Percentiles rank a stretch among this genome's conserved stretches.
Evolutionary conservation across 2,888 invertebrate species (phyloP).

Genomic region (Aleiodes alternator): DNA sequence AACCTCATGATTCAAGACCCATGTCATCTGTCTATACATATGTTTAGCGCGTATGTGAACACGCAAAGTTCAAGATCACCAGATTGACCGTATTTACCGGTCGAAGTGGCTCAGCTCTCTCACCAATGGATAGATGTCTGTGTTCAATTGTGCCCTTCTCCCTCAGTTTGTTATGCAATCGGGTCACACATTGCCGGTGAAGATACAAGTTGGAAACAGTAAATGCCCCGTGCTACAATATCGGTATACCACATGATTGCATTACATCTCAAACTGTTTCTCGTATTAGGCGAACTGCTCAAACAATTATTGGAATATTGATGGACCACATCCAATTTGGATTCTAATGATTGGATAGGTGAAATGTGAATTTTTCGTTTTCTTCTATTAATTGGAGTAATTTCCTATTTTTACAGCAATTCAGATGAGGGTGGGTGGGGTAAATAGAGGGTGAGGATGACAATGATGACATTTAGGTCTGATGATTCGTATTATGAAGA

Average conservation of each 20-base stretch:
- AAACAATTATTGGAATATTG: slow-evolving; percentile 19
- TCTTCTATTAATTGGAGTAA: background rate
- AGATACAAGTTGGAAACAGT: slow-evolving; percentile 14
- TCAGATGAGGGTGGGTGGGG: too few relatives aligned
- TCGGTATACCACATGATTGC: slow-evolving; percentile 12
- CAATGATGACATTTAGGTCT: too few relatives aligned
- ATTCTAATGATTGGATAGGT: background rate
- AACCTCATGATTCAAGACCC: too few relatives aligned
- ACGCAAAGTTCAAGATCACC: slow-evolving; percentile 41
- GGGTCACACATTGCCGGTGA: slow-evolving; percentile 29
- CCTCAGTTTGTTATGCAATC: slow-evolving; percentile 36
- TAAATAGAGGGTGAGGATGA: too few relatives aligned
- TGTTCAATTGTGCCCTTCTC: slow-evolving; percentile 1
- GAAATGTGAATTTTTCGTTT: too few relatives aligned
- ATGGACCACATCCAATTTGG: background rate
- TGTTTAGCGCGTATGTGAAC: slow-evolving; percentile 3
- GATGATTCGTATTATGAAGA: too few relatives aligned
- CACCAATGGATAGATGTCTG: slow-evolving; percentile 7
- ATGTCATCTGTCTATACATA: background rate
- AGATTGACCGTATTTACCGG: slow-evolving; percentile 35
- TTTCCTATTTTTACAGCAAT: background rate
- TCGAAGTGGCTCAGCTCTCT: slow-evolving; percentile 8
- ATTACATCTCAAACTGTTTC: slow-evolving; percentile 11
- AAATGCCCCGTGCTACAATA: background rate
- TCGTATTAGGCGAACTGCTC: slow-evolving; percentile 2